Base-by-base conservation (phyloP, 2,113 vertebrate species). In the Salvelinus fontinalis region DNA sequence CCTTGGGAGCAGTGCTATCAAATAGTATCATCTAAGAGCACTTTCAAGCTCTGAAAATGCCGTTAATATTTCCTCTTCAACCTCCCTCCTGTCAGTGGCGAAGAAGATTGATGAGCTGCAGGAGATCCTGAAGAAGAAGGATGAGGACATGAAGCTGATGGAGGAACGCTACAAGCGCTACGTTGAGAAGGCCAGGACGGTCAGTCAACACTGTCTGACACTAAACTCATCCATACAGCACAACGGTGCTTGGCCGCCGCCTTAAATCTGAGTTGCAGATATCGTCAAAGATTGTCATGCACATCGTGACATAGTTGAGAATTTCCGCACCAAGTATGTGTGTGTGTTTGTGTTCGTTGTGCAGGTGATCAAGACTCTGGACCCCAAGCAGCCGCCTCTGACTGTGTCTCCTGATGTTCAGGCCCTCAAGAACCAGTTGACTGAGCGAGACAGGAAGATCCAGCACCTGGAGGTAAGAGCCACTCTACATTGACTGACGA, bases 91-190 rank as follows among this genome's bases (percentile, higher is more conserved):
- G 9, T 86, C 91, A 91, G 94, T 95, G 84, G 88, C 90, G 0
- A 92, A 88, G 83, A 95, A 95, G 75, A 94, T 97, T 0, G 95
- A 95, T 66, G 95, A 97, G 83, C 93, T 97, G 26, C 95, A 97
- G 85, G 93, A 94, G 71, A 93, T 87, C 77, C 82, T 97, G 84
- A 92, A 89, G 74, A 95, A 94, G 90, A 97, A 97, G 85, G 96
- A 97, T 0, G 95, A 94, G 1, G 96, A 97, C 87, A 92, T 97
- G 93, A 93, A 89, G 74, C 93, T 93, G 82, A 96, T 97, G 96
- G 96, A 97, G 87, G 94, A 96, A 13, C 85, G 95, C 13, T 97
- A 95, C 89, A 95, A 95, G 54, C 91, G 90, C 74, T 97, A 97
- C 0, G 89, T 97, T 90, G 95, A 94, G 60, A 96, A 93, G 75